Evolutionary conservation across 2,113 vertebrate genomes (phyloP).

Genomic region (Brachypteracias leptosomus): DNA sequence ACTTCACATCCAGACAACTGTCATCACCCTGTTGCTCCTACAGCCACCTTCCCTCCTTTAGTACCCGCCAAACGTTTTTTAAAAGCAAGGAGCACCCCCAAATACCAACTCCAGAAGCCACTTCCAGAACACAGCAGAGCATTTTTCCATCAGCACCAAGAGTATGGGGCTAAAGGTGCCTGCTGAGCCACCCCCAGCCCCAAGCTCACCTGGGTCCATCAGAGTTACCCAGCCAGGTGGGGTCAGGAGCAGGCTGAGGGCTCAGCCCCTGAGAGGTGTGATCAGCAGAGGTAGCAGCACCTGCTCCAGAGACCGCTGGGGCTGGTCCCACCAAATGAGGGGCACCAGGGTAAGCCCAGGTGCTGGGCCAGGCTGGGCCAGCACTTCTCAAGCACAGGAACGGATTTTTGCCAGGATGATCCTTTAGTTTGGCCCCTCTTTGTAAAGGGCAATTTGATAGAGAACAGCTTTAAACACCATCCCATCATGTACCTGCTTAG

Average conservation of each 20-base stretch:
- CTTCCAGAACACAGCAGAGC: neutral
- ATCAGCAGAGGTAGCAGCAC: neutral
- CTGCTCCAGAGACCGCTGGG: neutral
- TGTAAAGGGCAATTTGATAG: too few relatives aligned
- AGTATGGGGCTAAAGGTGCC: too few relatives aligned
- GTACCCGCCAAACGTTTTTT: neutral
- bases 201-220: neutral
- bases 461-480: neutral
- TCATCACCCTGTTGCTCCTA: neutral
- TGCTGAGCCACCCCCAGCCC: neutral
- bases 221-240: neutral
- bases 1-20: neutral
- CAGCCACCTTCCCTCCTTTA: neutral
- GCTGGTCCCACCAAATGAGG: neutral
- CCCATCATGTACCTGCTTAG: neutral
- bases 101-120: neutral
- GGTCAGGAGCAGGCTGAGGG: neutral
- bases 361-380: neutral
- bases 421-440: neutral
- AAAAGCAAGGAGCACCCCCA: neutral
- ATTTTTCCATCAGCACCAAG: too few relatives aligned
- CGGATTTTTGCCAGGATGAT: neutral
- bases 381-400: neutral
- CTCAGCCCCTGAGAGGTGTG: constrained; percentile 29
- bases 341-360: neutral